Evolutionary conservation across 1,140 invertebrate genomes (phyloP).

Genomic region (Lutraria rhynchaena): DNA sequence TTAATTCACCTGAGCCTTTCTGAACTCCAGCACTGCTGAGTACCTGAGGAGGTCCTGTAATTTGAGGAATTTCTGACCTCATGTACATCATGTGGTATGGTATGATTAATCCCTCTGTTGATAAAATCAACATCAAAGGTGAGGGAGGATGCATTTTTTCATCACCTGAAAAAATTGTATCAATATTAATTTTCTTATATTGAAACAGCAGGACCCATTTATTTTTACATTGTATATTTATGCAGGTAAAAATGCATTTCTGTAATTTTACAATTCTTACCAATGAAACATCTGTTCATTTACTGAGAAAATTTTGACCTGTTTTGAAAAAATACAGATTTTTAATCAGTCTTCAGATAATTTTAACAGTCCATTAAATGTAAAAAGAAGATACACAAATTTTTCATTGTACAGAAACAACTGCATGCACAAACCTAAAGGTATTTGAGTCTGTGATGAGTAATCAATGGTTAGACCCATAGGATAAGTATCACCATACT

Average conservation of each 20-base stretch:
- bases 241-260: too few species aligned
- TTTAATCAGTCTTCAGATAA: too few species aligned
- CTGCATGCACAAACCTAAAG: constrained; percentile 84
- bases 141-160: constrained; percentile 81
- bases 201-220: too few species aligned
- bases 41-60: constrained; percentile 85
- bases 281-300: too few species aligned
- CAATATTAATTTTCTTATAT: too few species aligned
- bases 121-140: constrained; percentile 87
- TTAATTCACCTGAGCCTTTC: constrained; percentile 7
- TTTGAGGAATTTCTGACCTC: constrained; percentile 83
- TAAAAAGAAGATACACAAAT: background rate
- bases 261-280: too few species aligned
- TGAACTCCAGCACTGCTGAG: constrained; percentile 81
- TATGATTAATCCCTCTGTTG: constrained; percentile 88
- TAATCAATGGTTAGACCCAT: constrained; percentile 88
- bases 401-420: background rate
- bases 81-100: constrained; percentile 88
- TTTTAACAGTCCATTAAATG: too few species aligned
- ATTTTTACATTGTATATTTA: too few species aligned
- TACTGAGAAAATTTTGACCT: too few species aligned
- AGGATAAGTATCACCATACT: constrained; percentile 88
- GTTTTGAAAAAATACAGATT: too few species aligned
- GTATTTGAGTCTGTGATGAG: constrained; percentile 85
- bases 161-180: constrained; percentile 79